These are phyloP conservation scores for Acrocephalus scirpaceus DNA, from an alignment of 2,797 vertebrate genomes.

Conservation along the genomic window DNA sequence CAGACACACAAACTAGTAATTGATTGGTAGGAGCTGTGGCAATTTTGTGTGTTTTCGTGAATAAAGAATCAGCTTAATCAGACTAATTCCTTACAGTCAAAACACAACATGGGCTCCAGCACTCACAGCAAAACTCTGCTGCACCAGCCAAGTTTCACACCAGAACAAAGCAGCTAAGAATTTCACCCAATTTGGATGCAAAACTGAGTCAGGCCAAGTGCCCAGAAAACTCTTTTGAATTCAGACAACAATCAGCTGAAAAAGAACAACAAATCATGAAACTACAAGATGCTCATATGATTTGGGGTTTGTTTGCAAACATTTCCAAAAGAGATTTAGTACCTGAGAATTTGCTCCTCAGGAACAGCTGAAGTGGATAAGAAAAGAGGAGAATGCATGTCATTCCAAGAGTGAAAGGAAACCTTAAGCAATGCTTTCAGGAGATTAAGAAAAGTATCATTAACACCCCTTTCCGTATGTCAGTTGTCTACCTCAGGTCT, in stretches of 20 bases:
- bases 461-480: neutral
- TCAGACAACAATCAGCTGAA: neutral
- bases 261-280: neutral
- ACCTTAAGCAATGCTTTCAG: neutral
- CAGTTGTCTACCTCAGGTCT: constrained; percentile 2
- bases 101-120: constrained; percentile 54
- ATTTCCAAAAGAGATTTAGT: neutral
- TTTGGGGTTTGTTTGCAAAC: neutral
- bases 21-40: constrained; percentile 36
- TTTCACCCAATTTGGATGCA: constrained; percentile 41
- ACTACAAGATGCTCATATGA: neutral
- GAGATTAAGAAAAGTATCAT: constrained; percentile 6
- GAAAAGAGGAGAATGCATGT: neutral
- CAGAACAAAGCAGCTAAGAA: constrained; percentile 47
- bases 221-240: constrained; percentile 52
- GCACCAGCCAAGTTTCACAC: constrained; percentile 41
- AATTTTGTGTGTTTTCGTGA: constrained; percentile 53
- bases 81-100: constrained; percentile 60
- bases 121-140: constrained; percentile 29
- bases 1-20: constrained; percentile 32
- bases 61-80: constrained; percentile 64
- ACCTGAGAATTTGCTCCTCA: neutral
- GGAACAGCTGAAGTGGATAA: neutral
- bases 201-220: constrained; percentile 47
- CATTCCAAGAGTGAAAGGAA: neutral